Evolutionary conservation across 2,797 vertebrate species (phyloP).

Genomic region (Neosilurus mollespiculum): DNA sequence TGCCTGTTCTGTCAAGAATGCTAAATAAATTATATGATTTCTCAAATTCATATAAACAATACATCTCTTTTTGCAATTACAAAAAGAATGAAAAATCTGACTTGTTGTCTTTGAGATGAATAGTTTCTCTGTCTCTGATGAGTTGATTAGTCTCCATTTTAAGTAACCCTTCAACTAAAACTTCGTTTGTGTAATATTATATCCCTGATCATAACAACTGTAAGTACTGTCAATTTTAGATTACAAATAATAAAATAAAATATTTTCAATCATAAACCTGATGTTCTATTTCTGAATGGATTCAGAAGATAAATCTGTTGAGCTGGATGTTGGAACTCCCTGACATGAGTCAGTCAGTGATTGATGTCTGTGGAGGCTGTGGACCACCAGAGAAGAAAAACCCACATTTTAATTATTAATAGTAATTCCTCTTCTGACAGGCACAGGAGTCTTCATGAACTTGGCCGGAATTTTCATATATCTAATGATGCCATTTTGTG

Average conservation of each 20-base stretch:
- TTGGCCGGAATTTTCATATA: slow-evolving; percentile 62
- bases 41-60: slow-evolving; percentile 72
- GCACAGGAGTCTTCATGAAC: slow-evolving; percentile 61
- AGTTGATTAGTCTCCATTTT: not conserved
- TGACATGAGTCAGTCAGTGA: slow-evolving; percentile 27
- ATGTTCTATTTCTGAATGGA: not conserved
- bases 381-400: slow-evolving; percentile 60
- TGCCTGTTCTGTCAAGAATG: slow-evolving; percentile 50
- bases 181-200: not conserved
- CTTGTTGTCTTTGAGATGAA: not conserved
- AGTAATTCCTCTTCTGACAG: slow-evolving; percentile 59
- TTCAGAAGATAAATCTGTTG: slow-evolving; percentile 26
- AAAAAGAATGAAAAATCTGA: not conserved
- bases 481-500: slow-evolving; percentile 61
- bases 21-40: slow-evolving; percentile 66
- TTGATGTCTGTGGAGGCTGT: slow-evolving; percentile 42
- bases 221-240: not conserved
- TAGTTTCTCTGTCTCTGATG: too few species aligned
- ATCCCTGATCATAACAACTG: not conserved
- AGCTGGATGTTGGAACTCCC: slow-evolving; percentile 23
- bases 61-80: slow-evolving; percentile 64
- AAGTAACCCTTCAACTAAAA: not conserved
- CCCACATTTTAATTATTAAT: slow-evolving; percentile 65
- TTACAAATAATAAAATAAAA: not conserved
- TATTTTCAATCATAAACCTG: not conserved